Percentiles rank a stretch among this genome's conserved stretches.
Conservation (phyloP, 2,113 vertebrate species). For the Eira barbara region DNA sequence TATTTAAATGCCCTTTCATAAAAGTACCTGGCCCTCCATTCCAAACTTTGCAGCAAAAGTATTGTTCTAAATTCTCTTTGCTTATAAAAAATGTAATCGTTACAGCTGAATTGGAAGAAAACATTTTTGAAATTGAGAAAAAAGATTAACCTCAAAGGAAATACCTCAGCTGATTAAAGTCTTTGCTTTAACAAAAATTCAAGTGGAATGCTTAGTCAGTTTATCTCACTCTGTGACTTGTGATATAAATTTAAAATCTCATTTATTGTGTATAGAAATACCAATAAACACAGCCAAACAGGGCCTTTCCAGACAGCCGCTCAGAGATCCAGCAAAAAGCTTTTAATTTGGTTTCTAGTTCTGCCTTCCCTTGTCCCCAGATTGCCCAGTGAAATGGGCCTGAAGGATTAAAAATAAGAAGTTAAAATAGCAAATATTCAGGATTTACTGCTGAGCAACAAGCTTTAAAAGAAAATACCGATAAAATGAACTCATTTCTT, state of each 20-base stretch:
- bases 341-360: constrained; percentile 65
- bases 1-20: neutral
- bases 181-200: neutral
- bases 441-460: constrained; percentile 62
- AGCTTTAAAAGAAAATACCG: constrained; percentile 64
- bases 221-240: constrained; percentile 14
- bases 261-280: constrained; percentile 51
- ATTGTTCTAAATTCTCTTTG: constrained; percentile 5
- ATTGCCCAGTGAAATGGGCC: constrained; percentile 56
- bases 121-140: constrained; percentile 25
- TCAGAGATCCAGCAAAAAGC: constrained; percentile 41
- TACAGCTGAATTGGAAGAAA: neutral
- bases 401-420: constrained; percentile 60
- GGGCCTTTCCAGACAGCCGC: constrained; percentile 16
- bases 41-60: constrained; percentile 18
- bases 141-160: constrained; percentile 21
- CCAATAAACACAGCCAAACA: neutral
- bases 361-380: neutral
- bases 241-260: constrained; percentile 27
- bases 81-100: neutral
- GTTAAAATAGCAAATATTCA: constrained; percentile 72
- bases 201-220: constrained; percentile 24
- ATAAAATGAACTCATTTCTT: constrained; percentile 54
- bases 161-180: constrained; percentile 4
- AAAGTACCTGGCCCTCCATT: neutral